phyloP scores from a whole-genome alignment of 2,888 invertebrate genomes.

The Margaritifera margaritifera region DNA sequence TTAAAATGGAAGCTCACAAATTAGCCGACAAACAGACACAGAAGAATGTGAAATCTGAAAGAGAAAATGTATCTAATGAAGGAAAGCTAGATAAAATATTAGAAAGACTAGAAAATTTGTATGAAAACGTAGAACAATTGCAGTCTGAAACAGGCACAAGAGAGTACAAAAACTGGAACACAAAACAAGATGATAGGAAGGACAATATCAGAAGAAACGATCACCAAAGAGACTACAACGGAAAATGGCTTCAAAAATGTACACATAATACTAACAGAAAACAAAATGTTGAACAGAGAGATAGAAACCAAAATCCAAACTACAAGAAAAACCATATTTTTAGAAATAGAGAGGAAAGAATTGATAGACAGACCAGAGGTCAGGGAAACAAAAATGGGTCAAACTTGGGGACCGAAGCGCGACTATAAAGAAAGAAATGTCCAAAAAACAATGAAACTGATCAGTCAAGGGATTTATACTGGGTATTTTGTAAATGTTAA shows the following conservation, averaged over 20 bases:
- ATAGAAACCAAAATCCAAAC: too few species aligned
- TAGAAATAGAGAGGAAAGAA: background rate
- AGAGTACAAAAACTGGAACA: background rate
- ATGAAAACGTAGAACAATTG: background rate
- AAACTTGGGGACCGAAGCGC: constrained; percentile 11
- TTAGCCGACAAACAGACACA: constrained; percentile 25
- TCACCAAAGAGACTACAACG: background rate
- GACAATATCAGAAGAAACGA: background rate
- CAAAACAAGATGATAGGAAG: background rate
- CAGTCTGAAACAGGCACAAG: background rate
- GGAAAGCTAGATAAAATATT: background rate
- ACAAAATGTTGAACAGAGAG: too few species aligned
- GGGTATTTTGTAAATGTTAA: constrained; percentile 11
- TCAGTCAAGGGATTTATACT: constrained; percentile 8
- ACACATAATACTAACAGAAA: too few species aligned
- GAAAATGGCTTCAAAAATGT: too few species aligned
- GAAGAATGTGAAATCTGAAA: background rate
- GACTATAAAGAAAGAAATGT: constrained; percentile 2
- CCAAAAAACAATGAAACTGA: background rate
- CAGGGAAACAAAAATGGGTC: constrained; percentile 15
- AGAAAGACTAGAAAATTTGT: background rate
- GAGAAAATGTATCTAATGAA: background rate
- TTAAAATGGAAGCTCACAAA: constrained; percentile 19
- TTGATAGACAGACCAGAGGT: background rate
- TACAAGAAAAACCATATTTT: too few species aligned